Conservation (phyloP, 2,797 vertebrate genomes). For the Monodelphis domestica region DNA sequence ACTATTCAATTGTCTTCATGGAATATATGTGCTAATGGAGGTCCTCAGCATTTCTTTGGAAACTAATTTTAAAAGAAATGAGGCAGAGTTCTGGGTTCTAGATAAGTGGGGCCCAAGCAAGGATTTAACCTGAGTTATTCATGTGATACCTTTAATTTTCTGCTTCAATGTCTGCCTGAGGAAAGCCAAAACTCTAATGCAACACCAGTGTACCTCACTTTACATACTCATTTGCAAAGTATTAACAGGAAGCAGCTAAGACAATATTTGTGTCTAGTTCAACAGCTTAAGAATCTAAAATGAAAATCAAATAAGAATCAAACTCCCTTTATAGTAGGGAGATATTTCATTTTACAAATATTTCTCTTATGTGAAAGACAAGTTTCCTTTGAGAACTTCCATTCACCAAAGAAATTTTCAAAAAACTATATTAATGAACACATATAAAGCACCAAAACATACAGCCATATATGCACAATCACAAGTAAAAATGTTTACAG, state of each 20-base stretch:
- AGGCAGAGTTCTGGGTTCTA: not conserved
- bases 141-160: not conserved
- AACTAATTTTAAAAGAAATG: not conserved
- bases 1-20: constrained; percentile 23
- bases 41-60: not conserved
- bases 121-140: constrained; percentile 19
- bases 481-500: not conserved
- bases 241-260: not conserved
- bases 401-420: not conserved
- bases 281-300: not conserved
- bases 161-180: constrained; percentile 15
- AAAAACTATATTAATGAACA: not conserved
- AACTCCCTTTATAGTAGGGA: not conserved
- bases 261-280: not conserved
- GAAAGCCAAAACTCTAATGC: not conserved
- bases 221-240: not conserved
- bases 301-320: not conserved
- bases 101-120: constrained; percentile 32
- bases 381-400: not conserved
- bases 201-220: constrained; percentile 14
- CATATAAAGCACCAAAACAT: not conserved
- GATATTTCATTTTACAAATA: not conserved
- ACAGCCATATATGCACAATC: not conserved
- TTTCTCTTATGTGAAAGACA: not conserved
- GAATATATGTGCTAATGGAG: constrained; percentile 37